phyloP scores from a whole-genome alignment of 1,140 invertebrate species.

The Lepidurus couesii region DNA sequence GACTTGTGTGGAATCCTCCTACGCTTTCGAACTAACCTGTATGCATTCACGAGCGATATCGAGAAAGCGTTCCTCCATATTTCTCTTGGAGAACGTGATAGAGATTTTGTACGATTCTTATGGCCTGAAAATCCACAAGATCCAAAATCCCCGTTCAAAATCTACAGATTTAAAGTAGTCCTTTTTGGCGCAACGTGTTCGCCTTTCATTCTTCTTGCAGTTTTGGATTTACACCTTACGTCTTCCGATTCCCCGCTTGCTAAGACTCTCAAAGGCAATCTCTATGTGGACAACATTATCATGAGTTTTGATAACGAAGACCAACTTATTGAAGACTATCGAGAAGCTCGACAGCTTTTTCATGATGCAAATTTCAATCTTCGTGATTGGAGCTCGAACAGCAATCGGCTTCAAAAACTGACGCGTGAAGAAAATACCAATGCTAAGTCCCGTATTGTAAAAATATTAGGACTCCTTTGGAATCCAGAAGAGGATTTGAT shows the following conservation, averaged over 20 bases:
- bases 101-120: conserved; percentile 16
- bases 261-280: not conserved
- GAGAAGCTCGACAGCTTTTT: not conserved
- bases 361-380: not conserved
- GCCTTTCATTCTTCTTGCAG: conserved; percentile 20
- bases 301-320: not conserved
- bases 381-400: conserved; percentile 10
- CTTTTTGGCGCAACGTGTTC: conserved; percentile 25
- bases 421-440: not conserved
- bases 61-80: conserved; percentile 14
- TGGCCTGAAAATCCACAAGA: conserved; percentile 11
- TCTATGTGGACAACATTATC: conserved; percentile 24
- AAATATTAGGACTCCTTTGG: conserved; percentile 24
- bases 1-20: conserved; percentile 24
- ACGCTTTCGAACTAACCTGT: not conserved
- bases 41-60: conserved; percentile 37
- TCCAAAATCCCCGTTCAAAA: not conserved
- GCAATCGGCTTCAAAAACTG: not conserved
- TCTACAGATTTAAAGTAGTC: conserved; percentile 10
- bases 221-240: not conserved
- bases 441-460: not conserved
- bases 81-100: not conserved
- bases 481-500: not conserved
- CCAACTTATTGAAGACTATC: not conserved
- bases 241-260: not conserved